Percentiles rank a stretch among this genome's conserved stretches.
These are phyloP conservation scores for Itoplectis maculator DNA, from an alignment of 2,888 invertebrate species.

Conservation along the genomic window DNA sequence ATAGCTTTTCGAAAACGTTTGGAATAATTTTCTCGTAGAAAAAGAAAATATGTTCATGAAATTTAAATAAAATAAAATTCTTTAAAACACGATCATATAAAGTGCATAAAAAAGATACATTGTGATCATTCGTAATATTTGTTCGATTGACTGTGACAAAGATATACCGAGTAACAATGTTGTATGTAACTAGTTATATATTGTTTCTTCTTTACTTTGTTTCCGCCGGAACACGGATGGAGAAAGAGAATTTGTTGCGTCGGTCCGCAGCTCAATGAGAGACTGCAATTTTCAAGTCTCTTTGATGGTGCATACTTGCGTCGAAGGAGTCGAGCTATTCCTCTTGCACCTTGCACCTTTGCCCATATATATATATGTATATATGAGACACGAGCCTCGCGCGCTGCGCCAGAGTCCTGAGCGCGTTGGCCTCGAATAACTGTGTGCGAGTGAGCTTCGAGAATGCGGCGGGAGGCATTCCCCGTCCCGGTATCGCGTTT, in stretches of 20 bases:
- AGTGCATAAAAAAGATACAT: too few relatives aligned
- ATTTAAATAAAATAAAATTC: too few relatives aligned
- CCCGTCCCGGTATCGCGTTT: constrained; percentile 46
- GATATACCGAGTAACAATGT: too few relatives aligned
- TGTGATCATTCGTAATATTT: too few relatives aligned
- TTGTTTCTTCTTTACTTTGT: too few relatives aligned
- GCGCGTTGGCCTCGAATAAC: constrained; percentile 78
- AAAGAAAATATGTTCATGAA: too few relatives aligned
- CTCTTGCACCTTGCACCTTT: neutral
- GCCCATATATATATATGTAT: neutral
- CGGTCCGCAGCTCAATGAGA: neutral
- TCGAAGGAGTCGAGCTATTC: constrained; percentile 1
- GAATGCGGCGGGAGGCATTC: constrained; percentile 70
- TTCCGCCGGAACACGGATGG: neutral
- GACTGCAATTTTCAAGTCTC: constrained; percentile 33
- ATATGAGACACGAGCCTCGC: constrained; percentile 17
- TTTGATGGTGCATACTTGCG: constrained; percentile 18
- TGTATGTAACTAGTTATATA: too few relatives aligned
- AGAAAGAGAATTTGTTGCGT: constrained; percentile 32
- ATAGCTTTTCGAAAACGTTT: too few relatives aligned
- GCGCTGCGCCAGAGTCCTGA: constrained; percentile 63
- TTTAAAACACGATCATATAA: too few relatives aligned
- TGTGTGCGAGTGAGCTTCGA: constrained; percentile 74
- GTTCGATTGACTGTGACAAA: too few relatives aligned
- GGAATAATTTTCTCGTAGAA: too few relatives aligned